Base-by-base conservation (phyloP, 2,888 invertebrate species). In the Acheta domesticus region DNA sequence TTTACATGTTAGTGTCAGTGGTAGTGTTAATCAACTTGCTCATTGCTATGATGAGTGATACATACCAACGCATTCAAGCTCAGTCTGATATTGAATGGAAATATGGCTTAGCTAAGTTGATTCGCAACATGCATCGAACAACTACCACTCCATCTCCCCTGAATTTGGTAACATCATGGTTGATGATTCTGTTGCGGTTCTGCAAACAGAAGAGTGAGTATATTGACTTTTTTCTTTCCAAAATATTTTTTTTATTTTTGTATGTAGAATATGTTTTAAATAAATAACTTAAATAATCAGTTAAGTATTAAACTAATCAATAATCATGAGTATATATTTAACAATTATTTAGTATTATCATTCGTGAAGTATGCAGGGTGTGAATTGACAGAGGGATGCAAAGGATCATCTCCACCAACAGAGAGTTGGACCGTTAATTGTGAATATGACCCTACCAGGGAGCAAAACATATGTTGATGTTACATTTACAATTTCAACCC, bases 71-170 rank as follows among this genome's bases (percentile, higher is more conserved):
- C 86, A 98, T 98, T 86, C 96, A 99, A 93, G 98, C 98, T 73
- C 98, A 99, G 92, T 99, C 99, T 76, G 99, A 99, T 88, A 98
- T 97, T 85, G 99, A 99, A 88, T 99, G 99, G 99, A 99, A 99
- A 89, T 99, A 98, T 87, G 99, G 99, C 49, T 88, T 99, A 85
- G 99, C 99, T 79, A 99, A 99, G 88, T 90, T 99, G 85, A 98
- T 99, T 86, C 91, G 99, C 83, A 98, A 98, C 86, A 99, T 99
- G 98, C 99, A 98, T 89, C 92, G 94, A 85, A 98, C 98, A 12
- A 97, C 95, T 80, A 97, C 98, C 1, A 98, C 99, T 1, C 99
- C 99, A 0, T 95, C 99, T 19, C 99, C 99, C 1, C 92, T 99
- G 83, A 99, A 99, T 88, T 91, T 99, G 83, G 92, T 99, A 85